phyloP scores from a whole-genome alignment of 2,113 vertebrate genomes.

The Pitta sordida region DNA sequence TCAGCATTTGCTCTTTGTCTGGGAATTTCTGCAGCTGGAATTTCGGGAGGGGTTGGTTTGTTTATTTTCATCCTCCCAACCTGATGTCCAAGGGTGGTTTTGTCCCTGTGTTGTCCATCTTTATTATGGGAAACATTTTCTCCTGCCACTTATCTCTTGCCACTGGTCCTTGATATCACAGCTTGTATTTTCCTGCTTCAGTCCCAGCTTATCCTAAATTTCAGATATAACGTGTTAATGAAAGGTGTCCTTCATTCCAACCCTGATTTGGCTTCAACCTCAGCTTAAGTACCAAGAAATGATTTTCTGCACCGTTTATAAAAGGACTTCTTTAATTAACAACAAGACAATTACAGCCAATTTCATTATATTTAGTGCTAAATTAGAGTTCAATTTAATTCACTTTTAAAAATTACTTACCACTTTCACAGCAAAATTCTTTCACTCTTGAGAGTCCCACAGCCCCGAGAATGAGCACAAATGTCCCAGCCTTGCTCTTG shows the following conservation, averaged over 20 bases:
- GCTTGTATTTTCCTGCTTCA: not conserved
- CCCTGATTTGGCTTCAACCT: not conserved
- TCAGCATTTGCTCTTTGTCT: not conserved
- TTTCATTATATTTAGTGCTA: not conserved
- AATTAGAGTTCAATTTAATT: not conserved
- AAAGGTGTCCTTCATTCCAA: not conserved
- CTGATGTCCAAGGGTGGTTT: not conserved
- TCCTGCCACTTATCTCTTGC: not conserved
- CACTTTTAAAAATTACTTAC: not conserved
- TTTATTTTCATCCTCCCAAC: not conserved
- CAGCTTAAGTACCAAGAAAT: not conserved
- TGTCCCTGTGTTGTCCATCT: not conserved
- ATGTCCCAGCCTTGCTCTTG: not conserved
- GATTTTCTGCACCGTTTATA: not conserved
- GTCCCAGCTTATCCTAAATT: not conserved
- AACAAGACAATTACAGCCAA: not conserved
- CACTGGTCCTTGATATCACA: not conserved
- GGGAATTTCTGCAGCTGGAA: not conserved
- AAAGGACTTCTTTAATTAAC: not conserved
- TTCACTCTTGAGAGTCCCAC: not conserved
- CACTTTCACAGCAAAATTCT: not conserved
- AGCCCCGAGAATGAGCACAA: fast-evolving
- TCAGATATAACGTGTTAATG: not conserved
- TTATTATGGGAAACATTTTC: not conserved
- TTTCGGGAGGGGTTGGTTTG: not conserved